Evolutionary conservation across 1,140 invertebrate species (phyloP).

Genomic region (Phymorhynchus buccinoides): DNA sequence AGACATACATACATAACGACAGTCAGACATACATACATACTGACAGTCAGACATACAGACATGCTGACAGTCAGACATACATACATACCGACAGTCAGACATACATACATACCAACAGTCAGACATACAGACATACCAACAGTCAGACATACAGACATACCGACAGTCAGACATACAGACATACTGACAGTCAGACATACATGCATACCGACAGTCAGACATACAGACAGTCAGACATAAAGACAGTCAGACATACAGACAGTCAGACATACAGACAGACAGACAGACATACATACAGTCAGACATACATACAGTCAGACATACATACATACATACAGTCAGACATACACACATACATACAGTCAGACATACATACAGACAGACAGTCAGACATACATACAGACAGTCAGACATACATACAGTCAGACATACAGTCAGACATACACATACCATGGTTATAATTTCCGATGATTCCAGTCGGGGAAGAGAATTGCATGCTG

Average conservation of each 20-base stretch:
- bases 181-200: background rate
- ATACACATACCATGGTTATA: constrained; percentile 65
- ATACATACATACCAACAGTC: background rate
- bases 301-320: background rate
- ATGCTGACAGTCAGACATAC: background rate
- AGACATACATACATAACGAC: background rate
- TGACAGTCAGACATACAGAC: background rate
- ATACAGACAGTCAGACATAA: background rate
- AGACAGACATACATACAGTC: background rate
- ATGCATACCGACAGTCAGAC: background rate
- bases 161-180: background rate
- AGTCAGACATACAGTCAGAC: constrained; percentile 21
- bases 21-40: background rate
- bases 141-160: constrained; percentile 39
- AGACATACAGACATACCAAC: constrained; percentile 6
- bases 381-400: background rate
- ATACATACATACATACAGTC: background rate
- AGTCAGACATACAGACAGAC: background rate
- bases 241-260: background rate
- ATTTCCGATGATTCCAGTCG: constrained; percentile 67
- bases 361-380: constrained; percentile 13
- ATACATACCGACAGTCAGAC: constrained; percentile 8
- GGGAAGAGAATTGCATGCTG: constrained; percentile 64
- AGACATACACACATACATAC: background rate
- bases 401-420: background rate